Percentiles rank a stretch among this genome's conserved stretches.
phyloP scores from a whole-genome alignment of 2,888 invertebrate genomes.

The Tenodera sinensis region DNA sequence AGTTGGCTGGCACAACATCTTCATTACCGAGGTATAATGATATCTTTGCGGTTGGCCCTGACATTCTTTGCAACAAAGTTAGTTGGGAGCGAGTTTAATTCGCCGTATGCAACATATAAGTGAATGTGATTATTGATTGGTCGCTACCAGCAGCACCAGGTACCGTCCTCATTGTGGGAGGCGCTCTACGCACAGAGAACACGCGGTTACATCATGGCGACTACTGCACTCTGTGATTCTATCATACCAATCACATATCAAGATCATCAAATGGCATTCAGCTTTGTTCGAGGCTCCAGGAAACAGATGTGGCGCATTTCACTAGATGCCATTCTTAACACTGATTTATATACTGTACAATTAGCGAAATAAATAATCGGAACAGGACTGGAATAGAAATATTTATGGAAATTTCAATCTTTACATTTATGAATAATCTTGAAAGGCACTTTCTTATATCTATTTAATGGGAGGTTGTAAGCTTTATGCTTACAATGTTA shows the following conservation, averaged over 20 bases:
- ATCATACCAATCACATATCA: neutral
- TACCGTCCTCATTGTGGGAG: neutral
- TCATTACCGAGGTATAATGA: neutral
- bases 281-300: too few relatives aligned
- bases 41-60: neutral
- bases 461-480: too few relatives aligned
- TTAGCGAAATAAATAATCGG: too few relatives aligned
- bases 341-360: too few relatives aligned
- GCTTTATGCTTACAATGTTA: too few relatives aligned
- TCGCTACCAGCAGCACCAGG: neutral
- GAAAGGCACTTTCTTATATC: too few relatives aligned
- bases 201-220: neutral
- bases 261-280: neutral
- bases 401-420: too few relatives aligned
- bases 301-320: too few relatives aligned
- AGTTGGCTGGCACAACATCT: neutral
- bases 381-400: too few relatives aligned
- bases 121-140: neutral
- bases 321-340: too few relatives aligned
- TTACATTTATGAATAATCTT: too few relatives aligned
- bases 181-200: neutral
- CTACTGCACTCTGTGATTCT: neutral
- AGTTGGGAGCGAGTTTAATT: neutral
- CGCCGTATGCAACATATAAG: neutral
- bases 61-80: neutral